Evolutionary conservation across 2,113 vertebrate species (phyloP), one percentile per base, ranked within the genome.

Genomic region (Oryzias melastigma): DNA sequence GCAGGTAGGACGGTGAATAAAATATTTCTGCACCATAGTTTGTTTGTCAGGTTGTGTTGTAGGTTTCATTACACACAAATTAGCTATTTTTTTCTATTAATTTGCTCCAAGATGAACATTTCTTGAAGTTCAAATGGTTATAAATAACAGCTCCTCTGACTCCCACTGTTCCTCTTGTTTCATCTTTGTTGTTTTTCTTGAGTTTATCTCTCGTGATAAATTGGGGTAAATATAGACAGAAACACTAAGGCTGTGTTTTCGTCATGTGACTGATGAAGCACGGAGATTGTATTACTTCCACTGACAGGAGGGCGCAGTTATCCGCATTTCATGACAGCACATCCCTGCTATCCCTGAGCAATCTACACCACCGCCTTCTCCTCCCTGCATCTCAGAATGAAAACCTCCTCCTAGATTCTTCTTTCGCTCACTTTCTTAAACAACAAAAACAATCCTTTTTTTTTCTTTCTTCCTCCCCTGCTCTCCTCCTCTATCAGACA

Each of bases 401-500:
- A 69, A 80, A 68, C 68, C 60, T 63, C 61, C 71, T 10, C 52
- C 52, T 12, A 5, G 44, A 55, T 70, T 73, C 18, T 24, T 74
- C 65, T 71, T 42, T 64, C 57, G 5, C 69, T 22, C 58, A 29
- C 68, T 58, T 54, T 24, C 46, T 66, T 74, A 55, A 74, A 54
- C 67, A 60, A 22, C 22, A 7, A 25, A 53, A 63, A 48, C 19
- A 68, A 61, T 44, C 64, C 77, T 82, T 48, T 63, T 49, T 55
- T 29, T 68, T 49, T 71, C 70, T 53, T 59, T 3, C 75, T 66
- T 56, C 45, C 56, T 55, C 46, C n/a, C 27, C 52, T 16, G 1
- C 64, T 63, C 65, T 40, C 58, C 58, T 66, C 62, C 49, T 77
- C 58, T 74, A 62, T 73, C 87, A 88, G 90, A 89, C 69, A 86